These are phyloP conservation scores for Drosophila orosa DNA, from an alignment of 1,140 invertebrate genomes.

Conservation along the genomic window DNA sequence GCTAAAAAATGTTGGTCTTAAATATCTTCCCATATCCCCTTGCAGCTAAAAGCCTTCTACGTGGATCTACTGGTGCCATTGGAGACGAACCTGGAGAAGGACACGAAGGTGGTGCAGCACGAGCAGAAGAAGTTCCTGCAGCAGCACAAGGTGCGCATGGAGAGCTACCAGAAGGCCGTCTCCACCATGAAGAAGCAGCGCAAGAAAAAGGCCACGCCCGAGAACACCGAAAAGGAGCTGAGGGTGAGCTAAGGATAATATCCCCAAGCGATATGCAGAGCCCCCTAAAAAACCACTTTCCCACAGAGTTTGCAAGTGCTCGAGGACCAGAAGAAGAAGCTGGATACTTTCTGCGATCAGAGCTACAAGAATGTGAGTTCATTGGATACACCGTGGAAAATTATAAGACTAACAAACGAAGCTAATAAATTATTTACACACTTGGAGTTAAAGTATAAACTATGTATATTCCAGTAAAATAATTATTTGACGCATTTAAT, in stretches of 20 bases:
- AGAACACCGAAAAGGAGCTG: conserved; percentile 94
- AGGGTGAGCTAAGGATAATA: conserved; percentile 86
- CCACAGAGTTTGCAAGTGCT: conserved; percentile 93
- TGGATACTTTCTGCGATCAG: conserved; percentile 95
- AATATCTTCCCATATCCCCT: neutral
- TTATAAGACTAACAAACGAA: neutral
- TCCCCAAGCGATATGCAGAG: neutral
- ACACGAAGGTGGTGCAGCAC: conserved; percentile 96
- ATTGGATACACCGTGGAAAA: conserved; percentile 22
- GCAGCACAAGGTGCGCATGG: conserved; percentile 94
- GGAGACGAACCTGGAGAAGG: conserved; percentile 96
- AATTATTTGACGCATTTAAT: neutral
- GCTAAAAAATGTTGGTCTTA: neutral
- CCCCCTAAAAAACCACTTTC: conserved; percentile 8
- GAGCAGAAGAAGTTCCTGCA: conserved; percentile 96
- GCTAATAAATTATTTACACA: neutral
- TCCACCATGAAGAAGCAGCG: conserved; percentile 94
- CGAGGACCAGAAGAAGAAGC: conserved; percentile 95
- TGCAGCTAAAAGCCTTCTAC: conserved; percentile 96
- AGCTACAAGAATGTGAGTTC: conserved; percentile 94
- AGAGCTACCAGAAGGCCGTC: conserved; percentile 94
- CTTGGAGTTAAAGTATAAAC: neutral
- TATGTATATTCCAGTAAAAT: neutral
- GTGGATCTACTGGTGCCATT: conserved; percentile 95
- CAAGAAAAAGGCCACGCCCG: conserved; percentile 92